Base-by-base conservation (phyloP, 2,888 invertebrate species). In the Conistra vaccinii region DNA sequence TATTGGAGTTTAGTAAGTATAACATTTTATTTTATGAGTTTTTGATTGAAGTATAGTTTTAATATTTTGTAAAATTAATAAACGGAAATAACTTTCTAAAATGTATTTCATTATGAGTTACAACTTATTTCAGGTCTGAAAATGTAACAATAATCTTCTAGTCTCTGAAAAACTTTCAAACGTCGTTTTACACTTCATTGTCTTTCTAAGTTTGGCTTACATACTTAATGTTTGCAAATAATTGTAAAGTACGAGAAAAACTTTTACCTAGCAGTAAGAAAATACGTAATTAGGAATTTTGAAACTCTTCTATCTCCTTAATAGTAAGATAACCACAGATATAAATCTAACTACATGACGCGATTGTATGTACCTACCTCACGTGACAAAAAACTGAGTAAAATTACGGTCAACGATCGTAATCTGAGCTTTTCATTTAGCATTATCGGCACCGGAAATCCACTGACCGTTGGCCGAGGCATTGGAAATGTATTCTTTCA, bases 31-130 rank as follows among this genome's bases (percentile, higher is more conserved):
- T 67, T 55, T n/a, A 69, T 12, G 20, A 35, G 7, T 39, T 75
- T n/a, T 76, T 45, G 7, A 63, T 73, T 51, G 26, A 63, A 39
- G 2, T 39, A 17, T 7, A 1, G n/a, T 60, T 60, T 78, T 39
- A 45, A 45, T 48, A 4, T 48, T 4, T 39, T 48, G 2, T 60
- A n/a, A 61, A 81, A 32, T 48, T 10, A 14, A 23, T 20, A 26
- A 42, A 48, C 3, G 14, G 5, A 39, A 39, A 58, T 71, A 17
- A 17, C 2, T n/a, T 23, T 23, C 3, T 32, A 14, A 39, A 35
- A 6, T 53, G n/a, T 1, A 17, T 61, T 39, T 39, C 23, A 17
- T 2, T 14, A 42, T 14, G 6, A 51, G n/a, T 55, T 23, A 14
- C 1, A 12, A 4, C 23, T 48, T 9, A 73, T 73, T n/a, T 51